These are phyloP conservation scores for Sceloporus tristichus DNA, from an alignment of 2,113 vertebrate genomes.

Conservation along the genomic window DNA sequence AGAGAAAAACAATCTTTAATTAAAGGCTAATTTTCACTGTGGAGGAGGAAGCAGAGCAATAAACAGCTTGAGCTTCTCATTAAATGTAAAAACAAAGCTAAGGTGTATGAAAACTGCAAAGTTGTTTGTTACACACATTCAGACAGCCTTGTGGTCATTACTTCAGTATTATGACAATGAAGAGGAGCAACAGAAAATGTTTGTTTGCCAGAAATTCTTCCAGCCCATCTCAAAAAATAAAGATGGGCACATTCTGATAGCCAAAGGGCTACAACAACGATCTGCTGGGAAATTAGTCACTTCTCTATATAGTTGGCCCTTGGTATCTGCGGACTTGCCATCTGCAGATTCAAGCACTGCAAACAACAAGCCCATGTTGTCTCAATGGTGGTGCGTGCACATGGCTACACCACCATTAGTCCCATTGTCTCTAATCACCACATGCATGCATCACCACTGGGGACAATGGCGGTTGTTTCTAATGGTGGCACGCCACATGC, in stretches of 20 bases:
- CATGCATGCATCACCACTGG: no score
- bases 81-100: slow-evolving; percentile 15
- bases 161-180: background rate
- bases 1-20: slow-evolving; percentile 11
- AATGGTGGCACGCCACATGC: no score
- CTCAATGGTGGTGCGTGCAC: no score
- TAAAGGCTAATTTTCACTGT: slow-evolving; percentile 24
- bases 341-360: no score
- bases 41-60: slow-evolving; percentile 14
- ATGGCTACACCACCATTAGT: no score
- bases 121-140: background rate
- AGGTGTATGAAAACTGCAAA: slow-evolving; percentile 5
- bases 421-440: no score
- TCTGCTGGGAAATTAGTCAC: background rate
- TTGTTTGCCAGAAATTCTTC: background rate
- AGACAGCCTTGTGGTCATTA: background rate
- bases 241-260: background rate
- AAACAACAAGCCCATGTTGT: no score
- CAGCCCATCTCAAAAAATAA: background rate
- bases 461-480: no score
- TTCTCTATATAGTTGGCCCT: background rate
- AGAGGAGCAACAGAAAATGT: background rate
- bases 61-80: slow-evolving; percentile 16
- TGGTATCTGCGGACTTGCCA: no score
- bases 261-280: background rate